Base-by-base conservation (phyloP, 2,797 vertebrate genomes). In the Pagetopsis macropterus region DNA sequence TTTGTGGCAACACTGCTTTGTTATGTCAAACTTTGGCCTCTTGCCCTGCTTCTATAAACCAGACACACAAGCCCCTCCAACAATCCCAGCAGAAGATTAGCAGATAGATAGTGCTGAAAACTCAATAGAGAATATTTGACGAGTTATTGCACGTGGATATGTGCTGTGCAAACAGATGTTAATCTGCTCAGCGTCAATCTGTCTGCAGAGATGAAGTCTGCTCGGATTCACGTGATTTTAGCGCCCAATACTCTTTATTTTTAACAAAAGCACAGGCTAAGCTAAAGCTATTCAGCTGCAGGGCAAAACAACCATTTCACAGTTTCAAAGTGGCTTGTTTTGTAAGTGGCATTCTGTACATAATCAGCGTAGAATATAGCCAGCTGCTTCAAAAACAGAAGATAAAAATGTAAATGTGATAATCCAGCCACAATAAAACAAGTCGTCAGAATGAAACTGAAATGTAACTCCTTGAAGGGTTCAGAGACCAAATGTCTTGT, bases 391-490 rank as follows among this genome's bases (percentile, higher is more conserved):
- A 37, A 23, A 45, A 0, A 44, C 12, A 27, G 21, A 23, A 10
- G 13, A 15, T 23, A 33, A 5, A 9, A 23, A 19, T 54, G 9
- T 19, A 7, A 3, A 44, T 65, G 23, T 3, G 57, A 13, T 40
- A 50, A 44, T 19, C 4, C 2, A 72, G 37, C 2, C 5, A 12
- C 8, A 21, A 37, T 21, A 19, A n/a, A 11, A 2, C 8, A n/a
- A 3, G 19, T 5, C 4, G 4, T 85, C 69, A 88, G 9, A 69
- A n/a, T 81, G 70, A 91, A 85, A 85, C 67, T 75, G 60, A 85
- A 88, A 66, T 45, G 2, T 0, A 7, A 48, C 2, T 0, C 0
- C 0, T 10, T 1, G 0, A 19, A 5, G 5, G 10, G 12, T 3
- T 27, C 4, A 0, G 2, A 4, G 61, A 3, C 13, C 11, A 17